phyloP scores from a whole-genome alignment of 2,113 vertebrate species.

The Tyto alba region DNA sequence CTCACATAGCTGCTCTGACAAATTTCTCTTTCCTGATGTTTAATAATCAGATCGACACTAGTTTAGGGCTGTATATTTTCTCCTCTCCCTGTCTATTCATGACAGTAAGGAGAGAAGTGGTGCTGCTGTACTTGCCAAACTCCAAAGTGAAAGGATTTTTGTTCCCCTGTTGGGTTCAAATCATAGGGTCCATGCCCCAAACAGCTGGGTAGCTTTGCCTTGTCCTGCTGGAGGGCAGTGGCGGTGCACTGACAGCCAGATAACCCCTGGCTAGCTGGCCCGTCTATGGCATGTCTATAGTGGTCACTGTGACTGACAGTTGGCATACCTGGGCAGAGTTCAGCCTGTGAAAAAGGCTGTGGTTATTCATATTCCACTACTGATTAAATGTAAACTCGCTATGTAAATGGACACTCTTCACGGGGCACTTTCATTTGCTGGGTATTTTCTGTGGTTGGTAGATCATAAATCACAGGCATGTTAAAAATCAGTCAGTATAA shows the following conservation, averaged over 20 bases:
- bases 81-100: not conserved
- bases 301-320: not conserved
- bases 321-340: not conserved
- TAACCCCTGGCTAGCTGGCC: not conserved
- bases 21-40: not conserved
- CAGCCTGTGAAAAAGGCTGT: not conserved
- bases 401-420: not conserved
- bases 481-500: conserved; percentile 3
- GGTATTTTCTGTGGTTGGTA: not conserved
- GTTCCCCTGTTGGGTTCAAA: not conserved
- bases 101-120: not conserved
- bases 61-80: not conserved
- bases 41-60: not conserved
- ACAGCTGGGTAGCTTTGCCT: not conserved
- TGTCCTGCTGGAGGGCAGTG: not conserved
- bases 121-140: not conserved
- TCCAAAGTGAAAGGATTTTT: not conserved
- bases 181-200: rapidly evolving
- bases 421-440: not conserved
- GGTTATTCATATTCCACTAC: not conserved
- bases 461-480: not conserved
- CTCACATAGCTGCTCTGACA: not conserved
- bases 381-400: not conserved
- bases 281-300: not conserved
- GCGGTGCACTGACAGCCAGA: not conserved